Evolutionary conservation across 2,888 invertebrate genomes (phyloP).

Genomic region (Papilio elwesi): DNA sequence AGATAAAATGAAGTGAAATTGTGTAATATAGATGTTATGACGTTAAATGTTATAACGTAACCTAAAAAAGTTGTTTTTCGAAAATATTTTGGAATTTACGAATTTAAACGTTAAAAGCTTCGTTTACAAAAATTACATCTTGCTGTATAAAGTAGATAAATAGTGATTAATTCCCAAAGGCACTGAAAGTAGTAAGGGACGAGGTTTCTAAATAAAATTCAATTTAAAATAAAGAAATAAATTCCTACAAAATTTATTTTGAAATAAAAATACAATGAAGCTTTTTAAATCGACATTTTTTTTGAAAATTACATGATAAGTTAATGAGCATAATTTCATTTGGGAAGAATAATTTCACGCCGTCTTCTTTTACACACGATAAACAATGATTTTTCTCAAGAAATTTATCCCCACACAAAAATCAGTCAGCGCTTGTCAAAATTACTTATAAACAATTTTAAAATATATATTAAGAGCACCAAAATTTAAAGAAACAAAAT

Average conservation of each 20-base stretch:
- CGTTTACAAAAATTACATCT: no score
- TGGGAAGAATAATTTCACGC: constrained; percentile 69
- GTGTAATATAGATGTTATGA: no score
- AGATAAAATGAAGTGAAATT: no score
- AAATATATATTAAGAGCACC: constrained; percentile 29
- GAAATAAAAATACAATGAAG: constrained; percentile 83
- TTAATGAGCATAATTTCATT: constrained; percentile 80
- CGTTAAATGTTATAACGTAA: no score
- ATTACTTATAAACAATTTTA: constrained; percentile 24
- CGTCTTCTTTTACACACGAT: constrained; percentile 54
- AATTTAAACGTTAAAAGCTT: no score
- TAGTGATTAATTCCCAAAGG: not conserved
- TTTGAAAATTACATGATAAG: constrained; percentile 75
- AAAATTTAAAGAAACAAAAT: constrained; percentile 18
- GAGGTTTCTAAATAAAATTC: constrained; percentile 41
- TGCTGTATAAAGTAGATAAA: no score
- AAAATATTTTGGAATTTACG: no score
- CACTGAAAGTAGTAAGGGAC: not conserved
- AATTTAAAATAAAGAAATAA: constrained; percentile 36
- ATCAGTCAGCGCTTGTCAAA: constrained; percentile 27
- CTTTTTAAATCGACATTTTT: constrained; percentile 80
- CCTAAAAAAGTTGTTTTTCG: no score
- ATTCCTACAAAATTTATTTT: constrained; percentile 79
- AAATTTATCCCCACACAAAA: constrained; percentile 18
- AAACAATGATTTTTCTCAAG: constrained; percentile 35